Conservation (phyloP, 2,888 invertebrate genomes). For the Mesopsocus fuscifrons region DNA sequence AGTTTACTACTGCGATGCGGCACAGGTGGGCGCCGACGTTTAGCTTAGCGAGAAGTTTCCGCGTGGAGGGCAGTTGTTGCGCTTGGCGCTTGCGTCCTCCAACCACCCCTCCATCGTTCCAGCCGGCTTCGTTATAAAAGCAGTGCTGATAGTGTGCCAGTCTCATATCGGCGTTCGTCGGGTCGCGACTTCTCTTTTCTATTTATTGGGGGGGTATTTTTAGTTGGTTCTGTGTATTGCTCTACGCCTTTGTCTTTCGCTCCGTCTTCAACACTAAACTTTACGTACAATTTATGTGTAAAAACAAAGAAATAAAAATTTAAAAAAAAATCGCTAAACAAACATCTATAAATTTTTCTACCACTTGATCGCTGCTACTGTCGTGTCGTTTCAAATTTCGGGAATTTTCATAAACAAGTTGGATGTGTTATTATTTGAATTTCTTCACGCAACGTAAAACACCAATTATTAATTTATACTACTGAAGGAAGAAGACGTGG, state of each 20-base stretch:
- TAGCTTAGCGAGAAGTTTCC: background rate
- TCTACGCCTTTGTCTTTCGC: background rate
- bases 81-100: background rate
- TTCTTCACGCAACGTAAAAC: no score
- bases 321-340: no score
- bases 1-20: background rate
- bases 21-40: background rate
- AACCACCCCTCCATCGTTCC: background rate
- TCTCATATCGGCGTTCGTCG: background rate
- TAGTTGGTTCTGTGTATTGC: background rate
- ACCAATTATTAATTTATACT: no score
- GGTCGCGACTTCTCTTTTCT: background rate
- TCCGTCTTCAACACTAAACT: background rate
- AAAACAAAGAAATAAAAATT: background rate
- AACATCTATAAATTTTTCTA: no score
- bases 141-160: background rate
- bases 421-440: no score
- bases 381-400: no score
- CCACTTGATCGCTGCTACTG: no score
- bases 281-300: background rate
- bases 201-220: background rate
- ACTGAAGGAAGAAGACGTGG: no score
- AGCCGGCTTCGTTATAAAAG: background rate
- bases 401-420: no score
- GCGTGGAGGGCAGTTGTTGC: background rate